Conservation (phyloP, 2,888 invertebrate genomes). For the Amphiduros pacificus region DNA sequence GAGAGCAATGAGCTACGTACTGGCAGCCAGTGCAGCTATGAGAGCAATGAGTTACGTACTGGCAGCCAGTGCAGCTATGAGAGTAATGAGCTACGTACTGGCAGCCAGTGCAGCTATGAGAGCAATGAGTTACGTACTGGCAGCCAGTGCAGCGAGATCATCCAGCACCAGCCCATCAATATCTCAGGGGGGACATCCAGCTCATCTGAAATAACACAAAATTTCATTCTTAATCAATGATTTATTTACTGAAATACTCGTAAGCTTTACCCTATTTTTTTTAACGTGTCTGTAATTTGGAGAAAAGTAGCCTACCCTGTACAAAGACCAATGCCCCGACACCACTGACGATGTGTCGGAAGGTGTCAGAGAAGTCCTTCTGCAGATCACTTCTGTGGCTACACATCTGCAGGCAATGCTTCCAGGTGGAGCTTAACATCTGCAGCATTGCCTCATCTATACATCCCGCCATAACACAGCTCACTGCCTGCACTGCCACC, state of each 20-base stretch:
- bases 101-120: background rate
- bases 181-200: background rate
- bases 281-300: background rate
- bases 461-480: too few relatives aligned
- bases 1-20: too few relatives aligned
- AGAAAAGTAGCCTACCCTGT: background rate
- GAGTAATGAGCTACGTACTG: too few relatives aligned
- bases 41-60: too few relatives aligned
- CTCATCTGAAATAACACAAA: background rate
- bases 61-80: too few relatives aligned
- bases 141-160: constrained; percentile 27
- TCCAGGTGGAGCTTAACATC: background rate
- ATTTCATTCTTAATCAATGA: background rate
- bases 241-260: background rate
- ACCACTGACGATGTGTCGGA: constrained; percentile 4
- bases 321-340: constrained; percentile 10
- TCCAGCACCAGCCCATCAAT: constrained; percentile 5
- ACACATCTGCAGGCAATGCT: background rate
- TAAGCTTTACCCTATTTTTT: background rate
- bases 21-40: too few relatives aligned
- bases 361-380: background rate
- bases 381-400: background rate
- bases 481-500: background rate
- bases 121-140: constrained; percentile 14
- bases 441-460: too few relatives aligned